Evolutionary conservation across 2,113 vertebrate species (phyloP).

Genomic region (Tachysurus fulvidraco): DNA sequence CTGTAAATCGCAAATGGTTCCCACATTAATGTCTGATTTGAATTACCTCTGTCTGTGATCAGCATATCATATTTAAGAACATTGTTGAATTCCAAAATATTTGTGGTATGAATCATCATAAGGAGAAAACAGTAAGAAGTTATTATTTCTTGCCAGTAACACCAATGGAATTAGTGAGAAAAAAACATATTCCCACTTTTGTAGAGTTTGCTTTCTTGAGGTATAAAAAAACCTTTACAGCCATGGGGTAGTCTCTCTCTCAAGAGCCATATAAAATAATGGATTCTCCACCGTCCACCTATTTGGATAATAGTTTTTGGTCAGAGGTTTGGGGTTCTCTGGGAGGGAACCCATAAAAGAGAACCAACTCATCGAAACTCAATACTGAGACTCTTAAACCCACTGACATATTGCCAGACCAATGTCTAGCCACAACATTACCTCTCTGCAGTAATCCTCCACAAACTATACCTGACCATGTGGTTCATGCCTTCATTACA

Average conservation of each 20-base stretch:
- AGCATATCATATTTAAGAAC: constrained; percentile 41
- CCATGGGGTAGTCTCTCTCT: constrained; percentile 33
- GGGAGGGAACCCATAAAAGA: constrained; percentile 38
- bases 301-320: constrained; percentile 49
- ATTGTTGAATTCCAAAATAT: constrained; percentile 44
- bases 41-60: constrained; percentile 33
- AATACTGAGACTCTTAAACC: constrained; percentile 46
- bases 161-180: constrained; percentile 41
- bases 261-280: constrained; percentile 52
- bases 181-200: constrained; percentile 8
- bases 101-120: constrained; percentile 56
- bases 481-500: constrained; percentile 1
- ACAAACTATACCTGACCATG: constrained; percentile 40
- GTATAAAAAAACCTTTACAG: constrained; percentile 39
- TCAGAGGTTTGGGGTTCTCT: constrained; percentile 35
- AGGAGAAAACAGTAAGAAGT: constrained; percentile 42
- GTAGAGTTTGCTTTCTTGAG: constrained; percentile 7
- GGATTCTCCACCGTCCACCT: constrained; percentile 42
- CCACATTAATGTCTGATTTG: constrained; percentile 24
- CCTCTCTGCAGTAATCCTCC: constrained; percentile 40
- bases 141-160: constrained; percentile 22
- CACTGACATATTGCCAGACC: constrained; percentile 44
- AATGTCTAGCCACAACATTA: constrained; percentile 47
- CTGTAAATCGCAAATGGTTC: constrained; percentile 35
- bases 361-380: constrained; percentile 44